Evolutionary conservation across 2,113 vertebrate species (phyloP).

Genomic region (Mungos mungo): DNA sequence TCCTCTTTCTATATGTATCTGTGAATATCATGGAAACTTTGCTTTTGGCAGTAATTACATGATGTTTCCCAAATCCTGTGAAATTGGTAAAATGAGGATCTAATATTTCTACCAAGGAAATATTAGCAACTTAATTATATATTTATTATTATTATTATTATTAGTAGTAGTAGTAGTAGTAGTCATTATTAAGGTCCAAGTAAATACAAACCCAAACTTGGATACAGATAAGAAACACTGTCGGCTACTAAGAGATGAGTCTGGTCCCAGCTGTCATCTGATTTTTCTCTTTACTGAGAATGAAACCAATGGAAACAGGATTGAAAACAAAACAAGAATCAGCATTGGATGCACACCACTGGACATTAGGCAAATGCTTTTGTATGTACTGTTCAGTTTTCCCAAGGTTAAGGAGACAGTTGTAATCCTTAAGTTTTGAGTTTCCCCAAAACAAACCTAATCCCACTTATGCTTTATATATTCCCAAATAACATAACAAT

Average conservation of each 20-base stretch:
- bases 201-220: neutral
- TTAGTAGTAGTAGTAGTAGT: no score
- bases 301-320: neutral
- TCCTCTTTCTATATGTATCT: neutral
- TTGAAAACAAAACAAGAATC: conserved; percentile 1
- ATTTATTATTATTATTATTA: conserved; percentile 15
- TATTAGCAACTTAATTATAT: neutral
- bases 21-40: neutral
- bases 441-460: neutral
- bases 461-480: neutral
- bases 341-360: neutral
- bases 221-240: neutral
- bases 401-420: neutral
- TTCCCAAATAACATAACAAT: neutral
- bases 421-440: neutral
- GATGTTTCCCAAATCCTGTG: neutral
- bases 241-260: neutral
- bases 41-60: neutral
- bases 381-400: neutral
- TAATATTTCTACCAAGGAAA: neutral
- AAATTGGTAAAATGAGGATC: conserved; percentile 30
- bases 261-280: neutral
- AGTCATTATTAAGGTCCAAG: neutral
- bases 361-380: neutral
- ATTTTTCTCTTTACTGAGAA: neutral